Conservation (phyloP, 2,888 invertebrate genomes). For the Aplocera efformata region DNA sequence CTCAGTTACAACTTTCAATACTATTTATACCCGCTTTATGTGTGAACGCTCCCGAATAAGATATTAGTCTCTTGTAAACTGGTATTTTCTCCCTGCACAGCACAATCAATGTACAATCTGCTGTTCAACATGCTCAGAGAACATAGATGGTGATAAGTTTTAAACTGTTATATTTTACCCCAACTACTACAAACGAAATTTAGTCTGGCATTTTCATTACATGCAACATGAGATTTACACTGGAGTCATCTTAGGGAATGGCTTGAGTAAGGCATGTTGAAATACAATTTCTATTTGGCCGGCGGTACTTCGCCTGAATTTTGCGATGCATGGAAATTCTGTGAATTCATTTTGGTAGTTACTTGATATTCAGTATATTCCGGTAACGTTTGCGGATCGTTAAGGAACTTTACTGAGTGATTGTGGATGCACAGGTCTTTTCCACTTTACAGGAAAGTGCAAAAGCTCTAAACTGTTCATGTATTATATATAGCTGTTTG, state of each 20-base stretch:
- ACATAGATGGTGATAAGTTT: conserved; percentile 11
- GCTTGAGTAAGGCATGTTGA: conserved; percentile 44
- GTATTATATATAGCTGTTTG: no score
- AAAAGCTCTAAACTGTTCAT: no score
- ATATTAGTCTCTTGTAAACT: no score
- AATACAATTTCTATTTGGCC: conserved; percentile 47
- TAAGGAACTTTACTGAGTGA: conserved; percentile 1
- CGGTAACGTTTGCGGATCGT: conserved; percentile 16
- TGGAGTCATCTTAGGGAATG: conserved; percentile 57
- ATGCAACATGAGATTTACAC: conserved; percentile 43
- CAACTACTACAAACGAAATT: conserved; percentile 36
- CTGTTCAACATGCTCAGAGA: no score
- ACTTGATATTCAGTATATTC: conserved; percentile 35
- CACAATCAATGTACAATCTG: no score
- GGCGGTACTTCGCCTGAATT: conserved; percentile 28
- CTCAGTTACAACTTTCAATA: no score
- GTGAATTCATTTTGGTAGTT: conserved; percentile 32
- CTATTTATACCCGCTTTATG: no score
- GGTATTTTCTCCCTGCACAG: no score
- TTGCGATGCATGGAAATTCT: conserved; percentile 31
- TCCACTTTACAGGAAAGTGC: no score
- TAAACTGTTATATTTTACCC: conserved; percentile 27
- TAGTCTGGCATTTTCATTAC: conserved; percentile 57
- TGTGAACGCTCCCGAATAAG: no score
- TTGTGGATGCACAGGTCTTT: background rate